These are phyloP conservation scores for Petrocephalus sullivani DNA, from an alignment of 2,797 vertebrate genomes.

Conservation along the genomic window DNA sequence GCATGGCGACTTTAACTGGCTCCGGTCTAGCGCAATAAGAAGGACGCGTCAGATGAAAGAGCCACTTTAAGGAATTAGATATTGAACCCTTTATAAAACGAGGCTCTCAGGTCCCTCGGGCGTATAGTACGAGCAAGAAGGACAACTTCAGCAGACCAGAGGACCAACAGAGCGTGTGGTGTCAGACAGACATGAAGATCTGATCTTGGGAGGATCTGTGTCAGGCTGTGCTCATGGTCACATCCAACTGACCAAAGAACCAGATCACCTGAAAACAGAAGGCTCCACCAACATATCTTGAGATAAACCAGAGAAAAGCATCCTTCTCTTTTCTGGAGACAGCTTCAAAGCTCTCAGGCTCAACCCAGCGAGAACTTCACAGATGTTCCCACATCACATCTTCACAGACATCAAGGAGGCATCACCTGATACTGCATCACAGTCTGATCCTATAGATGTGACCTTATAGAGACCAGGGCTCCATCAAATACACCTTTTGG, in stretches of 20 bases:
- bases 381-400: not conserved
- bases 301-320: not conserved
- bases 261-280: not conserved
- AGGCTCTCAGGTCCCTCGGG: slow-evolving; percentile 22
- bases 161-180: not conserved
- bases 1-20: not conserved
- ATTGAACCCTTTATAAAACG: slow-evolving; percentile 72
- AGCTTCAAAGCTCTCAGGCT: not conserved
- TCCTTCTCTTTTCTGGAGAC: not conserved
- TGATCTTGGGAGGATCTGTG: not conserved
- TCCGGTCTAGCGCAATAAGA: slow-evolving; percentile 45
- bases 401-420: not conserved
- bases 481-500: slow-evolving; percentile 30
- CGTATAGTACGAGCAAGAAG: not conserved
- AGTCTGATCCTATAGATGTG: not conserved
- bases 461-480: not conserved
- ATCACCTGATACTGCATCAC: not conserved
- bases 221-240: not conserved
- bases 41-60: slow-evolving; percentile 66
- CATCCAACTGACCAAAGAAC: not conserved
- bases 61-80: slow-evolving; percentile 76
- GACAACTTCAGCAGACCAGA: not conserved
- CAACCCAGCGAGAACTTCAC: not conserved
- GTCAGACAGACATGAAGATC: not conserved
- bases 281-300: not conserved